phyloP scores from a whole-genome alignment of 2,888 invertebrate genomes.

The Byasa hedistus region DNA sequence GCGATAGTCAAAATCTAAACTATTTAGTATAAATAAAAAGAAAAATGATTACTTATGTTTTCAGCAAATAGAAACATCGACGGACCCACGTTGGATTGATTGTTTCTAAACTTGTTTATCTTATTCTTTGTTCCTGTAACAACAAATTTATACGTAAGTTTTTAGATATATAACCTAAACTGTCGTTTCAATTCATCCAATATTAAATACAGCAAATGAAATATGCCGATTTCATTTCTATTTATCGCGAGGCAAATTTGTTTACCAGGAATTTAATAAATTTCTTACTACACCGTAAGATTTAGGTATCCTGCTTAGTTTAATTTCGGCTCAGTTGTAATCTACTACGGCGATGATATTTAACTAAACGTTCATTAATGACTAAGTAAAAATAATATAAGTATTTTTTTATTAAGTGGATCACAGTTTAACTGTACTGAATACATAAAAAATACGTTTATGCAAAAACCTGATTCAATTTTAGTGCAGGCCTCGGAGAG shows the following conservation, averaged over 20 bases:
- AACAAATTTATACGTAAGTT: neutral
- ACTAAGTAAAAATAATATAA: neutral
- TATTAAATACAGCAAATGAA: constrained; percentile 1
- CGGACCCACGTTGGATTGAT: constrained; percentile 45
- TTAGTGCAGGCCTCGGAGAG: constrained; percentile 32
- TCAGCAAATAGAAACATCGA: constrained; percentile 47
- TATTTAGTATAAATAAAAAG: neutral
- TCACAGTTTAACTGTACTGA: neutral
- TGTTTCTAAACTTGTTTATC: constrained; percentile 34
- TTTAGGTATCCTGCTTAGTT: constrained; percentile 16
- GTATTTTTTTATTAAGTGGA: neutral
- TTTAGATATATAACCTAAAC: neutral
- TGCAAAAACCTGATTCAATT: constrained; percentile 37
- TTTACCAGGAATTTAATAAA: constrained; percentile 20
- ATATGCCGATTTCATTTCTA: constrained; percentile 7
- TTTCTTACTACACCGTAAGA: constrained; percentile 15
- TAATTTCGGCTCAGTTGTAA: constrained; percentile 15
- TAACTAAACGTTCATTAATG: constrained; percentile 25
- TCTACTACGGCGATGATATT: constrained; percentile 15
- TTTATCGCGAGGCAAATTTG: constrained; percentile 13
- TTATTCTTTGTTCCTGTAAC: constrained; percentile 19
- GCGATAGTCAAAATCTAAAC: too few species aligned
- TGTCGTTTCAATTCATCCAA: neutral
- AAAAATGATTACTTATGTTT: constrained; percentile 28
- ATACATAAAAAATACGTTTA: constrained; percentile 1